phyloP scores from a whole-genome alignment of 2,888 invertebrate species.

The Erynnis tages region DNA sequence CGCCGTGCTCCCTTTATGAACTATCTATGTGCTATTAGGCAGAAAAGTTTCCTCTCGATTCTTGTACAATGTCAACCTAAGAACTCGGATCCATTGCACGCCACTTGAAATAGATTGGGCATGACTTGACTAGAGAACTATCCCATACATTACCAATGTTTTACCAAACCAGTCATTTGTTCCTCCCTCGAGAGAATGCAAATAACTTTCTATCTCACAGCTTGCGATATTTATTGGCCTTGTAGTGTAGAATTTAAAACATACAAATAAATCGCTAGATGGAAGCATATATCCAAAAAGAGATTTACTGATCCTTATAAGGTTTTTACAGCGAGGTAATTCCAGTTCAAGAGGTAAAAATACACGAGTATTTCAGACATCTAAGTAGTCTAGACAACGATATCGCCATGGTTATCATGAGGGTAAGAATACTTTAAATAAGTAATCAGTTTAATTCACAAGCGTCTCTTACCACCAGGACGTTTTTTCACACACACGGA shows the following conservation, averaged over 20 bases:
- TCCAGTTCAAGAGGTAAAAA: constrained; percentile 50
- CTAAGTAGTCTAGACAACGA: constrained; percentile 55
- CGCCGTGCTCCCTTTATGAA: too few species aligned
- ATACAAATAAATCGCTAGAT: too few species aligned
- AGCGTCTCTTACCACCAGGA: too few species aligned
- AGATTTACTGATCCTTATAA: background rate
- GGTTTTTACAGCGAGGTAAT: constrained; percentile 55
- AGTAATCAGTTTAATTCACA: too few species aligned
- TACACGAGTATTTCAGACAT: constrained; percentile 60
- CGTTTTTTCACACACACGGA: too few species aligned
- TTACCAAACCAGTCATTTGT: constrained; percentile 22
- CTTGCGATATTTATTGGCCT: constrained; percentile 9
- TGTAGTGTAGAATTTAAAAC: too few species aligned
- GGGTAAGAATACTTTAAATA: constrained; percentile 40
- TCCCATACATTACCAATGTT: constrained; percentile 22
- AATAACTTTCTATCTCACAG: constrained; percentile 14
- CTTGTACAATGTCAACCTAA: too few species aligned
- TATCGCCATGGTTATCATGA: constrained; percentile 56
- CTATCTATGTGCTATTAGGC: too few species aligned
- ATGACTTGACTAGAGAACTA: constrained; percentile 9
- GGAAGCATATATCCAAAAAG: too few species aligned
- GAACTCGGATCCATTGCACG: too few species aligned
- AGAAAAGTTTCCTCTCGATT: too few species aligned
- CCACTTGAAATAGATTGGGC: constrained; percentile 3
- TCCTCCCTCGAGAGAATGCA: constrained; percentile 11